A percentile compares a stretch with the other conserved stretches of the same genome.
These are phyloP conservation scores for Acyrthosiphon pisum DNA, from an alignment of 1,140 invertebrate genomes.

Conservation along the genomic window DNA sequence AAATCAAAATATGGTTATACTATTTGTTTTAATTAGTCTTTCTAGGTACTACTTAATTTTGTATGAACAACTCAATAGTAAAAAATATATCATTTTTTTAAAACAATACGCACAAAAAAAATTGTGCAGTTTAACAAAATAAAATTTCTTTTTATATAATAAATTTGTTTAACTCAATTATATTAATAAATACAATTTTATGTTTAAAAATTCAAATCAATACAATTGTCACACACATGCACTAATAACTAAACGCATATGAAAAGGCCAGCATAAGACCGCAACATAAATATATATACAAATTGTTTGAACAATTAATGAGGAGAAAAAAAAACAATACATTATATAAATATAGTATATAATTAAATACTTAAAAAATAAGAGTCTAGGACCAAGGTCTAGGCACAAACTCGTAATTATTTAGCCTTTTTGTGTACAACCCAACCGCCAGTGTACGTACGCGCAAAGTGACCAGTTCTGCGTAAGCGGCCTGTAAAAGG, in stretches of 20 bases:
- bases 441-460: constrained; percentile 60
- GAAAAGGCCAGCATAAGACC: constrained; percentile 27
- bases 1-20: constrained; percentile 31
- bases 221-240: constrained; percentile 50
- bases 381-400: constrained; percentile 56
- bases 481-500: constrained; percentile 59
- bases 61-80: constrained; percentile 55
- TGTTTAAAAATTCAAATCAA: constrained; percentile 38
- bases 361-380: constrained; percentile 43
- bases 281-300: constrained; percentile 51
- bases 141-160: constrained; percentile 55
- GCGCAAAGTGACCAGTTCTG: constrained; percentile 61
- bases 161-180: constrained; percentile 54
- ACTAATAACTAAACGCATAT: constrained; percentile 43
- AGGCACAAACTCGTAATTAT: constrained; percentile 49
- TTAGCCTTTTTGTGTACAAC: constrained; percentile 58
- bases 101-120: constrained; percentile 55
- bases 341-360: constrained; percentile 44
- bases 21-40: constrained; percentile 52
- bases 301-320: constrained; percentile 24
- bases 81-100: constrained; percentile 53
- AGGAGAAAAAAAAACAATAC: constrained; percentile 43
- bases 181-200: constrained; percentile 52
- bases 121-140: constrained; percentile 52
- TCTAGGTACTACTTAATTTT: constrained; percentile 33